Evolutionary conservation across 1,140 invertebrate genomes (phyloP).

Genomic region (Nixonia krombeini): DNA sequence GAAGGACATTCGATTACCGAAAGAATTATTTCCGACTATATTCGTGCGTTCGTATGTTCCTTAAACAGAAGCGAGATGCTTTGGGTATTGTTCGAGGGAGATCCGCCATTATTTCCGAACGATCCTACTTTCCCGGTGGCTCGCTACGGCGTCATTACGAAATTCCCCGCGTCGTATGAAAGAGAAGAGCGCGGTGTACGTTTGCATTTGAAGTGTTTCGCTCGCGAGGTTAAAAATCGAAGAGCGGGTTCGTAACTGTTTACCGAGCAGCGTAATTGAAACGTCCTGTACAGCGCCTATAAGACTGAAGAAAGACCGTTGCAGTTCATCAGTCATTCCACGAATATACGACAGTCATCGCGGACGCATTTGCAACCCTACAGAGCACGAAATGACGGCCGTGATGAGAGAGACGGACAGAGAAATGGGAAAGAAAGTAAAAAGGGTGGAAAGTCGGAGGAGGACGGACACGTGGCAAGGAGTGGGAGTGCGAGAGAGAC

Average conservation of each 20-base stretch:
- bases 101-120: no score
- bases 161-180: no score
- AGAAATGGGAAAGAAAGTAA: slow-evolving; percentile 18
- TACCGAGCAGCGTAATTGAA: slow-evolving; percentile 58
- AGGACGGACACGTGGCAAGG: background rate
- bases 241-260: background rate
- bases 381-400: slow-evolving; percentile 44
- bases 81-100: no score
- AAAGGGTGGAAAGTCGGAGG: slow-evolving; percentile 5
- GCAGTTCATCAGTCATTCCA: slow-evolving; percentile 68
- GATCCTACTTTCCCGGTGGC: no score
- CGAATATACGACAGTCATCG: slow-evolving; percentile 57
- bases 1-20: no score
- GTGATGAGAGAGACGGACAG: slow-evolving; percentile 24
- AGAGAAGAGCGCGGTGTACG: no score
- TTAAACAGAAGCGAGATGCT: no score
- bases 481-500: slow-evolving; percentile 22
- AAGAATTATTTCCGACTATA: no score
- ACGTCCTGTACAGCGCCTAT: slow-evolving; percentile 59
- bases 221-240: background rate
- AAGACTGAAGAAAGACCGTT: slow-evolving; percentile 59
- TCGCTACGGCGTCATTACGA: no score
- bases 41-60: no score
- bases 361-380: slow-evolving; percentile 60
- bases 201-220: background rate